Base-by-base conservation (phyloP, 2,113 vertebrate species). In the Silurus asotus region DNA sequence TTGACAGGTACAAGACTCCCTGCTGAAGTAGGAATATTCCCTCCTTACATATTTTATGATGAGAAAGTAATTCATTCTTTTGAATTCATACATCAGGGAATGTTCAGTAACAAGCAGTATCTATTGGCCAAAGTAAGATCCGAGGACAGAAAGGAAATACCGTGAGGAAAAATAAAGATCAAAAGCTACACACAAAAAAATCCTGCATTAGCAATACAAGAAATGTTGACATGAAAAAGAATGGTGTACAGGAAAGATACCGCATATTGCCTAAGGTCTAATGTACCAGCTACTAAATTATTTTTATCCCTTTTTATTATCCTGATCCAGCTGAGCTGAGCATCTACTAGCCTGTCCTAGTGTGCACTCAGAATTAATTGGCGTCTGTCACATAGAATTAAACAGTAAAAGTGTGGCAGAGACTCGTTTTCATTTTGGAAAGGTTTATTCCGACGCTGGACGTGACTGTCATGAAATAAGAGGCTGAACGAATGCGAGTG, bases 31-130 rank as follows among this genome's bases (percentile, higher is more conserved):
- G 14, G 13, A 77, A 56, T 56, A 55, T 56, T 77, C 28, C 13
- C 5, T 55, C n/a, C 51, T 77, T 28, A 77, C 6, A 76, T 77
- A 53, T 77, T n/a, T 77, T 14, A 77, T 77, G n/a, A 77, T 55
- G 49, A 77, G 75, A 77, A 56, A 77, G 75, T 56, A 56, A 56
- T 77, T 56, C 51, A 55, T 55, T 77, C 51, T 28, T 23, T 51
- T 77, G 23, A 76, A 56, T 77, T 55, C 51, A 55, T 77, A n/a
- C 51, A 77, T 56, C 4, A 3, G 7, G 28, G 17, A 77, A 77
- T 77, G 51, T 28, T 77, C 51, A 8, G 75, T 77, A 77, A 56
- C 75, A 25, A n/a, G 20, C 20, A 55, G 49, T 13, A 55, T n/a
- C n/a, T 55, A 10, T 2, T n/a, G 48, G 19, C 9, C 8, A 76